These are phyloP conservation scores for Danionella cerebrum DNA, from an alignment of 2,113 vertebrate genomes.

Conservation along the genomic window DNA sequence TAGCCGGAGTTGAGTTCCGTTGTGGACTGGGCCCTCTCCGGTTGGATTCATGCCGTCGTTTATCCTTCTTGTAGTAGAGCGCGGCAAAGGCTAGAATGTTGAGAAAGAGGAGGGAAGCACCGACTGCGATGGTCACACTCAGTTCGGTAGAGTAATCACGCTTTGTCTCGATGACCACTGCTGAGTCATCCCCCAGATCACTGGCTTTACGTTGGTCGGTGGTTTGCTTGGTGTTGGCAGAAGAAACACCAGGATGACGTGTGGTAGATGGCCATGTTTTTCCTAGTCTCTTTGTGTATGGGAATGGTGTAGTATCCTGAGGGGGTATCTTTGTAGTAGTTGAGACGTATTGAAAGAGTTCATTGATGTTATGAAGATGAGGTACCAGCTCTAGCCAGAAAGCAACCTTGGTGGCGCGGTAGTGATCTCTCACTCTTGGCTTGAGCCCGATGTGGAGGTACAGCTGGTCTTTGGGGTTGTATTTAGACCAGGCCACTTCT, in stretches of 20 bases:
- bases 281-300: constrained; percentile 80
- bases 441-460: constrained; percentile 94
- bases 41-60: constrained; percentile 83
- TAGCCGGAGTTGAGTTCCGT: constrained; percentile 50
- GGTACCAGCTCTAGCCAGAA: constrained; percentile 95
- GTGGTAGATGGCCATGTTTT: constrained; percentile 88
- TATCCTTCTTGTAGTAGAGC: constrained; percentile 94
- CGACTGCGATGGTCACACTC: constrained; percentile 92
- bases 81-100: constrained; percentile 95
- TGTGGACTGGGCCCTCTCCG: constrained; percentile 77
- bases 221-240: constrained; percentile 79
- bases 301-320: constrained; percentile 87
- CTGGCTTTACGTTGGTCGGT: constrained; percentile 76
- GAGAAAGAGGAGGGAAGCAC: constrained; percentile 87
- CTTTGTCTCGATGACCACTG: constrained; percentile 85
- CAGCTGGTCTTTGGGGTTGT: constrained; percentile 92
- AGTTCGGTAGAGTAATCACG: constrained; percentile 90
- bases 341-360: constrained; percentile 89
- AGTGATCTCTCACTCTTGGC: constrained; percentile 87
- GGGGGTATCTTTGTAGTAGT: constrained; percentile 92
- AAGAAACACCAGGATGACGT: constrained; percentile 82
- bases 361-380: constrained; percentile 87
- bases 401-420: constrained; percentile 91
- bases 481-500: constrained; percentile 95
- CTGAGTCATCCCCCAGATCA: constrained; percentile 68